These are phyloP conservation scores for Pseudomugil tenellus DNA, from an alignment of 2,797 vertebrate species.

Conservation along the genomic window DNA sequence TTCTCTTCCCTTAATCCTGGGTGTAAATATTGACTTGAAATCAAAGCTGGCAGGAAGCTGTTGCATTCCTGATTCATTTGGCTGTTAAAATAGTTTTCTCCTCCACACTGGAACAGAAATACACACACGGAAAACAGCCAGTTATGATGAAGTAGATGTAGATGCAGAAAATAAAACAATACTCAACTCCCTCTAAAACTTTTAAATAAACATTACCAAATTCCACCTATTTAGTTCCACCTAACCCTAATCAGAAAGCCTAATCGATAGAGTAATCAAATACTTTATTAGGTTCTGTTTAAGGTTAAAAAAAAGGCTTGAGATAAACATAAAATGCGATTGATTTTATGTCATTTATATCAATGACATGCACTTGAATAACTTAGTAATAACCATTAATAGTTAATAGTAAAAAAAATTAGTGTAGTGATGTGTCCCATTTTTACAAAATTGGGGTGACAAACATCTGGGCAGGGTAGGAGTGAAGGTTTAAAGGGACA, in stretches of 20 bases:
- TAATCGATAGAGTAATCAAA: not conserved
- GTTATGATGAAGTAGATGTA: conserved; percentile 37
- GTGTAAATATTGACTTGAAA: conserved; percentile 78
- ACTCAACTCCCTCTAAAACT: conserved; percentile 5
- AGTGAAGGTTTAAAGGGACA: conserved; percentile 50
- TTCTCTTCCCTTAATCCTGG: conserved; percentile 62
- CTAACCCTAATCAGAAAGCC: too few relatives aligned
- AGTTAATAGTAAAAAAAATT: not conserved
- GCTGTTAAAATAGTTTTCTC: conserved; percentile 68
- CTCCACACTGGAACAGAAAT: conserved; percentile 45
- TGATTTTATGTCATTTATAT: conserved; percentile 6
- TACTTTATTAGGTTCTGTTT: not conserved
- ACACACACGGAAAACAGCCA: conserved; percentile 52
- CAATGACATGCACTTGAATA: conserved; percentile 18
- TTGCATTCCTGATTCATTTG: conserved; percentile 72
- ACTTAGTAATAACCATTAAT: not conserved
- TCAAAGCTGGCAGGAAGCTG: conserved; percentile 73
- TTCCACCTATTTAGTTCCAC: not conserved
- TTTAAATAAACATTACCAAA: not conserved
- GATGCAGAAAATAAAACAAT: conserved; percentile 6
- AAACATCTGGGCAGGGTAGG: not conserved
- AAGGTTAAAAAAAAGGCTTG: not conserved
- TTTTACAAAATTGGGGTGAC: not conserved
- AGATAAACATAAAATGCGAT: not conserved
- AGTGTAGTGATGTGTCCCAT: not conserved